Percentiles rank a stretch among this genome's conserved stretches.
Evolutionary conservation across 2,113 vertebrate genomes (phyloP).

Genomic region (Seriola quinqueradiata): DNA sequence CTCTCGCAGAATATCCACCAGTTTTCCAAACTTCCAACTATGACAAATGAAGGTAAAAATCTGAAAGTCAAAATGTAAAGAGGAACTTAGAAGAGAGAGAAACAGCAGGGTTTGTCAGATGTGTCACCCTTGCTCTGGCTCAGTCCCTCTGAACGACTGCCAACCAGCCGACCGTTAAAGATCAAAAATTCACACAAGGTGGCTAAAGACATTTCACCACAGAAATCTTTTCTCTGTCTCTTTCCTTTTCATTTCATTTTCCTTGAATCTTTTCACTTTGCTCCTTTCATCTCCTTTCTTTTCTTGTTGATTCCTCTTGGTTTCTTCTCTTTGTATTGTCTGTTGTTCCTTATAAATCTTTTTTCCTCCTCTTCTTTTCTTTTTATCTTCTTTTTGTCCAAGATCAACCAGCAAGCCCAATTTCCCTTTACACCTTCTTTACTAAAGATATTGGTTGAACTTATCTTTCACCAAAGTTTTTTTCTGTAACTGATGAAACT

Average conservation of each 20-base stretch:
- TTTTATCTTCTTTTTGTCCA: background rate
- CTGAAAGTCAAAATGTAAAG: background rate
- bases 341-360: background rate
- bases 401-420: too few relatives aligned
- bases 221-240: background rate
- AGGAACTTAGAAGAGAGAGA: background rate
- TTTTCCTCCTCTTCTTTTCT: background rate
- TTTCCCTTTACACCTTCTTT: background rate
- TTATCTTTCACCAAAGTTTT: background rate
- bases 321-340: background rate
- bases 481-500: too few relatives aligned
- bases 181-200: background rate
- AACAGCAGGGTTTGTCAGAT: background rate
- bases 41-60: background rate
- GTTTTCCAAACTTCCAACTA: too few relatives aligned
- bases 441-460: background rate
- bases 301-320: background rate
- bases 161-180: slow-evolving; percentile 5
- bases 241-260: background rate
- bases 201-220: background rate
- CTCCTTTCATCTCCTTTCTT: background rate
- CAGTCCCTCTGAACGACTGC: slow-evolving; percentile 13
- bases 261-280: background rate
- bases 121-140: background rate
- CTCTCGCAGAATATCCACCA: too few relatives aligned